Evolutionary conservation across 1,140 invertebrate genomes (phyloP).

Genomic region (Euura lappo): DNA sequence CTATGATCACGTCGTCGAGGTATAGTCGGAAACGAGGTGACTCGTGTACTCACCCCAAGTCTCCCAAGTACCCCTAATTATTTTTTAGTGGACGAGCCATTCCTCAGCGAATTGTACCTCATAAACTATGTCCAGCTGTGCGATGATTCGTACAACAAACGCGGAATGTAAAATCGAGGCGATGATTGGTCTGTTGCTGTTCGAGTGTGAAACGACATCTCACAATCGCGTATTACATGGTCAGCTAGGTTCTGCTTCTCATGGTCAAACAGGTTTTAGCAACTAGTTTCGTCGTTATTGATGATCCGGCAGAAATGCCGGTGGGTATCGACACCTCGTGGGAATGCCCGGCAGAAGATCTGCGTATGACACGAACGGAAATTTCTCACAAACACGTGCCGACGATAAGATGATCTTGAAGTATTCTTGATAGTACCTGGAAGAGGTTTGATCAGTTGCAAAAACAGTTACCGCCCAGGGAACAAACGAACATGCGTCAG

Average conservation of each 20-base stretch:
- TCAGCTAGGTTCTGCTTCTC: no score
- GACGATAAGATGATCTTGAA: not conserved
- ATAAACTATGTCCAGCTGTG: not conserved
- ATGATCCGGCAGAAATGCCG: no score
- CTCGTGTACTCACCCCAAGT: not conserved
- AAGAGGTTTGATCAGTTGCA: slow-evolving; percentile 2
- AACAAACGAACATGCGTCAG: not conserved
- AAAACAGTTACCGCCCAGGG: slow-evolving; percentile 2
- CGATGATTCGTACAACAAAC: no score
- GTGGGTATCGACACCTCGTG: not conserved
- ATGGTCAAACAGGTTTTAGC: no score
- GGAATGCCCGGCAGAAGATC: not conserved
- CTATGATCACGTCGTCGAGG: not conserved
- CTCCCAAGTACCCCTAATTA: not conserved
- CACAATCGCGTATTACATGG: no score
- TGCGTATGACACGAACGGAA: not conserved
- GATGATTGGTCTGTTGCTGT: no score
- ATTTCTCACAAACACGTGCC: not conserved
- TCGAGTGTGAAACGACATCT: no score
- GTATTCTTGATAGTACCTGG: not conserved
- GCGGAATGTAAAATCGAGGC: no score
- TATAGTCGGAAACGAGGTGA: not conserved
- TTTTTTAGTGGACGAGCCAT: not conserved
- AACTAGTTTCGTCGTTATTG: no score
- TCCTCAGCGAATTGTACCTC: not conserved